Conservation (phyloP, 2,113 vertebrate species). For the Oostethus manadensis region DNA sequence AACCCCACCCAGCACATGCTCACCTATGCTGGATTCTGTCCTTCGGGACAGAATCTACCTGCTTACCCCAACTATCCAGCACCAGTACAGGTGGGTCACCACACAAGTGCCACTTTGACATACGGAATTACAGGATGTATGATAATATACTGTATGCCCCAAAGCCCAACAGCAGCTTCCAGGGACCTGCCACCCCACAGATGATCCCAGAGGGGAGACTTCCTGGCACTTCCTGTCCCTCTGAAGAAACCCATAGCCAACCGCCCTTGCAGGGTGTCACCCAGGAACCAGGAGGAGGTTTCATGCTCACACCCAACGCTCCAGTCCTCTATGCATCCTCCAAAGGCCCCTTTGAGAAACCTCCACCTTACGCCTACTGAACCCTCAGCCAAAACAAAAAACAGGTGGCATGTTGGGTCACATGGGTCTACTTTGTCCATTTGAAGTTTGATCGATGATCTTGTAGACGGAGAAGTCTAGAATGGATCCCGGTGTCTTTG, state of each 20-base stretch:
- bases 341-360: slow-evolving; percentile 82
- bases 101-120: no score
- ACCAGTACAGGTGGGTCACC: slow-evolving; percentile 79
- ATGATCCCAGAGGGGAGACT: slow-evolving; percentile 66
- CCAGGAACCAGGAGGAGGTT: slow-evolving; percentile 71
- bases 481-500: slow-evolving; percentile 8
- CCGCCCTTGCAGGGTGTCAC: slow-evolving; percentile 63
- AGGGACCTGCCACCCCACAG: slow-evolving; percentile 63
- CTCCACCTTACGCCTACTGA: slow-evolving; percentile 86
- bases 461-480: slow-evolving; percentile 5
- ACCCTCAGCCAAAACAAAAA: background rate
- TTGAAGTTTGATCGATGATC: slow-evolving; percentile 20
- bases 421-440: slow-evolving; percentile 7
- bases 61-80: slow-evolving; percentile 81
- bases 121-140: no score
- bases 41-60: slow-evolving; percentile 70
- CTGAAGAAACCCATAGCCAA: slow-evolving; percentile 74
- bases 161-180: slow-evolving; percentile 63
- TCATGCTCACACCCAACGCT: slow-evolving; percentile 73
- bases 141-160: slow-evolving; percentile 15
- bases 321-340: slow-evolving; percentile 70
- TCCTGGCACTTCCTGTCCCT: slow-evolving; percentile 45
- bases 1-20: slow-evolving; percentile 87
- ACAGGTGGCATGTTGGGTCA: background rate
- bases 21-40: slow-evolving; percentile 79